Base-by-base conservation (phyloP, 2,797 vertebrate species). In the Poeciliopsis presidionis region DNA sequence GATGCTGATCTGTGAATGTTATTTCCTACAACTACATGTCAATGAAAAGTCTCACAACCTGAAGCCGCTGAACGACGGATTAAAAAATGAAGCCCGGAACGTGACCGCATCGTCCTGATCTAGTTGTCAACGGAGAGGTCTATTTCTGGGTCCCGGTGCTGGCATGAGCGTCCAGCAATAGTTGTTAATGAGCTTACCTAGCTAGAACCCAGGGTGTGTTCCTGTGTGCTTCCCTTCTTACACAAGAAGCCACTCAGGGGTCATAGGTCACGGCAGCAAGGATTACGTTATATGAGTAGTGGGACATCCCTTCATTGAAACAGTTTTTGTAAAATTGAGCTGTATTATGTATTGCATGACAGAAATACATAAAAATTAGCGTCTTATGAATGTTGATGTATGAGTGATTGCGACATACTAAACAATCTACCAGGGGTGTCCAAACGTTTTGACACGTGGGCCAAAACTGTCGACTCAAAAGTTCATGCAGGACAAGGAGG, bases 131-230 rank as follows among this genome's bases (percentile, higher is more conserved):
- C 14, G 18, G 70, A 22, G 72, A 71, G n/a, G 86, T 81, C 81
- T 84, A 83, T 81, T 80, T 87, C 61, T 73, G 47, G 81, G 41
- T 74, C 78, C 75, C 41, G 65, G 55, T 79, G 76, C 79, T 39
- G 57, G 46, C 45, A 47, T 20, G 30, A 63, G 75, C 36, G n/a
- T 86, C 79, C 82, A 74, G 57, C 76, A 87, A 85, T 86, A 89
- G 87, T 72, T 77, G 83, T 77, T 91, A 94, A 93, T 92, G 84
- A 92, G 93, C 90, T 93, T 94, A 93, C 65, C 84, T 57, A 77
- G 80, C 41, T 63, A 57, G 47, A 61, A 55, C 74, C 39, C 87
- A 80, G 72, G 16, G 49, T 80, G 82, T 51, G 73, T 77, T 76
- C 78, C 76, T 25, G 71, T 73, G 76, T 81, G 87, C 84, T 85